phyloP scores from a whole-genome alignment of 2,888 invertebrate species.

The Petrolisthes manimaculis region DNA sequence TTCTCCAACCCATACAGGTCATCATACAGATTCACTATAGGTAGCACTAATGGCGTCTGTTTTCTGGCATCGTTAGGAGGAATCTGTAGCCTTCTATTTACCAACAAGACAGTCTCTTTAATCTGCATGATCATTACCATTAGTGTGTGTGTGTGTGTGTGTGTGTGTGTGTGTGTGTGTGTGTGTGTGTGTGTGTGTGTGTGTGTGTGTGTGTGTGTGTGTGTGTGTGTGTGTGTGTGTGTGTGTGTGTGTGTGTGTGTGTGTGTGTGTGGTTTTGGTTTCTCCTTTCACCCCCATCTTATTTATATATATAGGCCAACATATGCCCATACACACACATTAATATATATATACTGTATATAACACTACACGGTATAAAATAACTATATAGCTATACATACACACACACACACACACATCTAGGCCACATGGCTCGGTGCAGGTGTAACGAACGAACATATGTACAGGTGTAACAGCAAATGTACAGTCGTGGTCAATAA shows the following conservation, averaged over 20 bases:
- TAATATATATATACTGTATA: too few species aligned
- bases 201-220: conserved; percentile 3
- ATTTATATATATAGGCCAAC: not conserved
- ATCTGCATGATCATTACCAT: too few species aligned
- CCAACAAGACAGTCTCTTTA: not conserved
- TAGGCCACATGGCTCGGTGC: conserved; percentile 41
- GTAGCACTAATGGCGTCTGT: too few species aligned
- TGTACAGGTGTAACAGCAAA: too few species aligned
- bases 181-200: conserved; percentile 8
- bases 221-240: conserved; percentile 6
- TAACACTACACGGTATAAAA: too few species aligned
- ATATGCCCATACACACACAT: not conserved
- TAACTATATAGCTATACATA: not conserved
- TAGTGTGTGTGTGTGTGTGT: not conserved
- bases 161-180: not conserved
- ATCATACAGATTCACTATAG: too few species aligned
- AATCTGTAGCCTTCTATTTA: too few species aligned
- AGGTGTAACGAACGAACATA: too few species aligned
- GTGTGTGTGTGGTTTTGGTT: not conserved
- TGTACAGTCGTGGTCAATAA: too few species aligned
- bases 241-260: not conserved
- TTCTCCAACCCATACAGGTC: too few species aligned
- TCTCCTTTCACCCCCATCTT: not conserved
- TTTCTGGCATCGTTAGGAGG: too few species aligned
- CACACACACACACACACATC: conserved; percentile 38